Base-by-base conservation (phyloP, 2,888 invertebrate species). In the Acronicta alni region DNA sequence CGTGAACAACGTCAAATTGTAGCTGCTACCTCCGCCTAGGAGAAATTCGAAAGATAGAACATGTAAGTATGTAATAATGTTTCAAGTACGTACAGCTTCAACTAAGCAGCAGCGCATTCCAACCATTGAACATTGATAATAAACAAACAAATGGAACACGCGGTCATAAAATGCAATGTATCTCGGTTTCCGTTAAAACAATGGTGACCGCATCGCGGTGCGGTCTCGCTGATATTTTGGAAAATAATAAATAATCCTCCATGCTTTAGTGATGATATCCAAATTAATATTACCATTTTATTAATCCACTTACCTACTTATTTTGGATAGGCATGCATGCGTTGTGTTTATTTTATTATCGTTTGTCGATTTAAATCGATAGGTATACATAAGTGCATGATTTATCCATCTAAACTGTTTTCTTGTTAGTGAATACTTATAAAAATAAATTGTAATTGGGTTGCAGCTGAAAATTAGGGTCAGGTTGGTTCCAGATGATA, bases 141-240 rank as follows among this genome's bases (percentile, higher is more conserved):
- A 51, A 53, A 47, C 15, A 45, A 20, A n/a, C 20, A 18, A 52
- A 46, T 43, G 45, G 14, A 67, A 43, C 23, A 4, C 38, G 60
- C 37, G 59, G 51, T 61, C 14, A 37, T 23, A 16, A 20, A 48
- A 59, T 41, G 61, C 51, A 62, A 63, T 65, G 65, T 62, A 67
- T 66, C 54, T 64, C 54, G 64, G 66, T 64, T 60, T 62, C 54
- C 58, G 63, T 68, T 72, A 59, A 75, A 74, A 75, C 58, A 72
- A 63, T 61, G 26, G 44, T n/a, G 15, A 61, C 69, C 69, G 37
- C 66, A 69, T 26, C 32, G 39, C 39, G 43, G 16, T 59, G 62
- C 37, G 67, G 64, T 55, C 17, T 12, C 18, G 20, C 47, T 54
- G 48, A 64, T 67, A 73, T 67, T 63, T 51, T 41, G n/a, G n/a